Evolutionary conservation across 2,797 vertebrate genomes (phyloP).

Genomic region (Gymnocypris eckloni): DNA sequence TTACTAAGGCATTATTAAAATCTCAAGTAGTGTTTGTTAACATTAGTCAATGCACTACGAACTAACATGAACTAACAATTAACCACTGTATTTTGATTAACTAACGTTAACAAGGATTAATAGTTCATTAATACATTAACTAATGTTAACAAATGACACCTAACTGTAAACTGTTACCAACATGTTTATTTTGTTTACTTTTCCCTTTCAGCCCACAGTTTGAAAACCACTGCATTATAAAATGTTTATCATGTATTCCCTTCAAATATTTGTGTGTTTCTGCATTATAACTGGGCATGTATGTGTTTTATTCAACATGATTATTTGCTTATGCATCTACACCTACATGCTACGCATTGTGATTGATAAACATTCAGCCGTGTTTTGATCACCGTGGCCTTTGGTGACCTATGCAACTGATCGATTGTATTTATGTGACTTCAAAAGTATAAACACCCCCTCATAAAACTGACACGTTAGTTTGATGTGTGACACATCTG

Average conservation of each 20-base stretch:
- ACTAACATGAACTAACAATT: no score
- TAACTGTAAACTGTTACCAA: no score
- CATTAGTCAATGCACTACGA: no score
- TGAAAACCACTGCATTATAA: not conserved
- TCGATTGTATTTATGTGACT: conserved; percentile 48
- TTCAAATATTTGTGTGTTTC: not conserved
- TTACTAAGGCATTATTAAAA: no score
- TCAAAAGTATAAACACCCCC: conserved; percentile 49
- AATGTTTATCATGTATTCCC: not conserved
- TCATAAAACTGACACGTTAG: conserved; percentile 46
- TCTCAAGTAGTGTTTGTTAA: no score
- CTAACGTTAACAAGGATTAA: no score
- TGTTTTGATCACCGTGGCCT: conserved; percentile 21
- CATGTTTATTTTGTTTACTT: no score
- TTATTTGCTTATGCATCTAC: not conserved
- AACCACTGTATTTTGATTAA: no score
- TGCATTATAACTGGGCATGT: no score
- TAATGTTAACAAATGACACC: no score
- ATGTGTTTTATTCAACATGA: not conserved
- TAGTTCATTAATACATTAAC: no score
- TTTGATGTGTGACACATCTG: conserved; percentile 51
- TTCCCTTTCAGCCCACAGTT: not conserved
- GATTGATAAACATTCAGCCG: conserved; percentile 26
- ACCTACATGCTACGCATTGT: not conserved
- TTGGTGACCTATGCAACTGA: conserved; percentile 18